phyloP scores from a whole-genome alignment of 2,888 invertebrate species.

The Sialis fuliginosa region DNA sequence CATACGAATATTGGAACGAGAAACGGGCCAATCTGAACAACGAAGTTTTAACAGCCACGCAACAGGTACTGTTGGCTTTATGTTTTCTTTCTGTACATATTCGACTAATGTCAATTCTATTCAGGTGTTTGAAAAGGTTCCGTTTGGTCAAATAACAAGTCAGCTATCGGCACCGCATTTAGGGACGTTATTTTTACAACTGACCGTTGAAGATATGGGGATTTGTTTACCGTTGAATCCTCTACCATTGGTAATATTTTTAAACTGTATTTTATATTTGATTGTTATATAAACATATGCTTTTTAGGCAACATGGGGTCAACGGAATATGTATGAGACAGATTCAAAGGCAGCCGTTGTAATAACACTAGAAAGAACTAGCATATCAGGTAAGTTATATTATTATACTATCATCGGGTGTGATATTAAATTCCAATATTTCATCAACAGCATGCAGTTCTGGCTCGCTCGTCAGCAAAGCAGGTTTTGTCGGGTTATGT shows the following conservation, averaged over 20 bases:
- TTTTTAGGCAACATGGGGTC: slow-evolving; percentile 39
- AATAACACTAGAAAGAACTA: slow-evolving; percentile 89
- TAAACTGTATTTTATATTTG: slow-evolving; percentile 1
- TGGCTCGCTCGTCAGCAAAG: slow-evolving; percentile 90
- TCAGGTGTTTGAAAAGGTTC: slow-evolving; percentile 50
- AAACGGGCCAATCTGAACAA: slow-evolving; percentile 82
- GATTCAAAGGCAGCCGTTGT: slow-evolving; percentile 85
- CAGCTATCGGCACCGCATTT: slow-evolving; percentile 62
- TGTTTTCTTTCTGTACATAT: not conserved
- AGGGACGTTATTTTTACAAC: slow-evolving; percentile 79
- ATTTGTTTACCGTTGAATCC: slow-evolving; percentile 85
- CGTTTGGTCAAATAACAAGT: slow-evolving; percentile 60
- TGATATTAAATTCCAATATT: slow-evolving; percentile 1
- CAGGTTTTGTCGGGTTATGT: slow-evolving; percentile 76
- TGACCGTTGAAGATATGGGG: slow-evolving; percentile 93
- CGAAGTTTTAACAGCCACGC: slow-evolving; percentile 63
- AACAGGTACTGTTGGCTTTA: slow-evolving; percentile 39
- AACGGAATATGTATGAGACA: slow-evolving; percentile 46
- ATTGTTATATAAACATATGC: slow-evolving; percentile 3
- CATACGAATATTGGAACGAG: slow-evolving; percentile 98
- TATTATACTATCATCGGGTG: slow-evolving; percentile 1
- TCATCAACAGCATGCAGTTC: slow-evolving; percentile 65
- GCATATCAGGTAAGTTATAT: slow-evolving; percentile 42
- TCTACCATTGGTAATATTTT: slow-evolving; percentile 39
- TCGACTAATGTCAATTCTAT: slow-evolving; percentile 2